Evolutionary conservation across 2,113 vertebrate genomes (phyloP).

Genomic region (Probosciger aterrimus): DNA sequence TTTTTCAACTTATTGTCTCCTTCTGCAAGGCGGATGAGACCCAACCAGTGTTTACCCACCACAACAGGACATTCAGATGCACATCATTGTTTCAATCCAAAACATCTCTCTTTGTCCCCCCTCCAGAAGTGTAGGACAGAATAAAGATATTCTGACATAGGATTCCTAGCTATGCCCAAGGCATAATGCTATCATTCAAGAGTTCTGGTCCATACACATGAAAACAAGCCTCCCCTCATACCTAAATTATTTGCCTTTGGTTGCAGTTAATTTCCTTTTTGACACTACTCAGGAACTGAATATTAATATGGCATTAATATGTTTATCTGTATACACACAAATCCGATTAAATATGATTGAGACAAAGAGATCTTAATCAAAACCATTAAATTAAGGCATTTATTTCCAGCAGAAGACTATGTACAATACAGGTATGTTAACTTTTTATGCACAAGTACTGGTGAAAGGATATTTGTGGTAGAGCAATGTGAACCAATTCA

Average conservation of each 20-base stretch:
- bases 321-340: neutral
- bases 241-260: neutral
- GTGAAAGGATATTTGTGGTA: neutral
- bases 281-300: neutral
- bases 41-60: neutral
- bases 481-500: neutral
- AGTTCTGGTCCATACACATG: neutral
- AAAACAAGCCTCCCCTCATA: neutral
- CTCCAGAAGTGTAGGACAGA: neutral
- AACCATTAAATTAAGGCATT: neutral
- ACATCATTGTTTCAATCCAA: neutral
- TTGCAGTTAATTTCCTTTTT: neutral
- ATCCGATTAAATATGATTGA: neutral
- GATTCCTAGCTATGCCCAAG: too few species aligned
- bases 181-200: neutral
- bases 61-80: neutral
- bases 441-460: neutral
- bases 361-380: neutral
- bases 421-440: neutral
- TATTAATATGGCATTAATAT: neutral
- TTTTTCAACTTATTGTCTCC: neutral
- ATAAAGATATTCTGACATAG: neutral
- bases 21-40: neutral
- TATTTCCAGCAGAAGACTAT: neutral
- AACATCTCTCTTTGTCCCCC: neutral